Evolutionary conservation across 1,140 invertebrate genomes (phyloP).

Genomic region (Cotesia glomerata): DNA sequence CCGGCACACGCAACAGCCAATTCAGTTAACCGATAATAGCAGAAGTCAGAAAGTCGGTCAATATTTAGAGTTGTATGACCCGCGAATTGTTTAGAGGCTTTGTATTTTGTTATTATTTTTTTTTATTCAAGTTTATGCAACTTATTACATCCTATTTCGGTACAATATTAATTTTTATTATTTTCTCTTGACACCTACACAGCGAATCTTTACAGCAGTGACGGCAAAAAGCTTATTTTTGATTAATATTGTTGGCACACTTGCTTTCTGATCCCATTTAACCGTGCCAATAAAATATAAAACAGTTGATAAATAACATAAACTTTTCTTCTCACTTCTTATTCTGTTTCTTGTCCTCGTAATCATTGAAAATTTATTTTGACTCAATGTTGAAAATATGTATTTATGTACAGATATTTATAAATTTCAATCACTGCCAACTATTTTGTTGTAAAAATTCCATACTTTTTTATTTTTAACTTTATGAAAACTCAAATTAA

Average conservation of each 20-base stretch:
- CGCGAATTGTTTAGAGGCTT: conserved; percentile 15
- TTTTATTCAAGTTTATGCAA: conserved; percentile 11
- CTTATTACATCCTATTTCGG: not conserved
- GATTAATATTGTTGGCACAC: conserved; percentile 26
- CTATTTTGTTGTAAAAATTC: not conserved
- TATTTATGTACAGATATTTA: conserved; percentile 2
- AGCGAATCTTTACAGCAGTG: too few species aligned
- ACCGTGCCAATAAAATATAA: conserved; percentile 24
- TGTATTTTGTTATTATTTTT: not conserved
- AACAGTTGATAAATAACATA: conserved; percentile 20
- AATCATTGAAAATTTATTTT: not conserved
- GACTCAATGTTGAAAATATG: not conserved
- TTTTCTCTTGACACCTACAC: too few species aligned
- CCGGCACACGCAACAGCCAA: conserved; percentile 14
- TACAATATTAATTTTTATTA: not conserved
- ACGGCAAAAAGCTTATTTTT: not conserved
- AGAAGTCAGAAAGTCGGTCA: conserved; percentile 10
- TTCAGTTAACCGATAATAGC: not conserved
- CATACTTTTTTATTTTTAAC: too few species aligned
- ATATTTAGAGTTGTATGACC: conserved; percentile 11
- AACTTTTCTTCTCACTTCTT: not conserved
- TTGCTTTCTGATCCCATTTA: conserved; percentile 11
- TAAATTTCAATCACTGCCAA: conserved; percentile 4
- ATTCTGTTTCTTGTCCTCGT: not conserved
- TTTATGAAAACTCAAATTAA: too few species aligned